Evolutionary conservation across 2,888 invertebrate species (phyloP), one percentile per base, ranked within the genome.

Genomic region (Stenoptilia bipunctidactyla): DNA sequence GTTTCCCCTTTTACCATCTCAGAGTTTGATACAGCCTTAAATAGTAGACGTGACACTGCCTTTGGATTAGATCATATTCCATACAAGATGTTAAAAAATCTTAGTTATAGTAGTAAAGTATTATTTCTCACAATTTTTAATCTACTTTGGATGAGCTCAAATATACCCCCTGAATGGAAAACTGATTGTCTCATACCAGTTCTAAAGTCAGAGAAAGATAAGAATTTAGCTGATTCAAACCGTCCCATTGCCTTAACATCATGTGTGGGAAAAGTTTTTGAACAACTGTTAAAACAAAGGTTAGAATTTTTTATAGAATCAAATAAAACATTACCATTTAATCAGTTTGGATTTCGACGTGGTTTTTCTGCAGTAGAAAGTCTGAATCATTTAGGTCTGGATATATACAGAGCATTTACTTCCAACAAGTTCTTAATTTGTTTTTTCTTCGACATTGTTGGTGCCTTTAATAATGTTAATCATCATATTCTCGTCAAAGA

Each of bases 301-400:
- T 14, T 46, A 4, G 44, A 44, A 14, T 40, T 37, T 27, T 46
- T 27, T 35, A 36, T 46, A 10, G 46, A 44, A 25, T 27, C 30
- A 33, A 44, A 46, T 42, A 8, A 20, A 15, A 14, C 44, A 5
- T 42, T 46, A 41, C 44, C 46, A 27, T 13, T n/a, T 15, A 44
- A 46, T 41, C 46, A 46, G 15, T 46, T 46, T 41, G 46, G 46
- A 15, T 46, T 44, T 25, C 27, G 41, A 12, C 37, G 34, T 33
- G 44, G 42, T 14, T 13, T 12, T 2, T 44, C 44, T n/a, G 33
- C 46, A 20, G 10, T 34, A 9, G 42, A 44, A 25, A 44, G 40
- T n/a, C 3, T 44, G 4, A 13, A 25, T 39, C 39, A 39, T 4
- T 27, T 44, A 10, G 14, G 25, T 15, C 33, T 38, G n/a, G 38